Conservation (phyloP, 2,888 invertebrate species). For the Odontomyia ornata region DNA sequence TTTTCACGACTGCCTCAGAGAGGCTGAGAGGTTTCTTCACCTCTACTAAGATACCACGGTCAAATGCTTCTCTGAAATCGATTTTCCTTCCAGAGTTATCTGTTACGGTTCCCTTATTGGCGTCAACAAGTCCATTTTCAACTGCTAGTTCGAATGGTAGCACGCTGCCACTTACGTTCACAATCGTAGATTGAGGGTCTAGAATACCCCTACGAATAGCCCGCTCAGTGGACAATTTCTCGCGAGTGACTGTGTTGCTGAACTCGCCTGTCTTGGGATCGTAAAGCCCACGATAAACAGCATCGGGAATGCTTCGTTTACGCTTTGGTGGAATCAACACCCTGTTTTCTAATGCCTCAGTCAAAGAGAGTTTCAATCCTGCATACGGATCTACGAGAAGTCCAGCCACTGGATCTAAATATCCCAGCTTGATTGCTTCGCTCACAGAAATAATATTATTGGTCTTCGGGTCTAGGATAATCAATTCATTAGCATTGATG, state of each 20-base stretch:
- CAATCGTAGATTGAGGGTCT: constrained; percentile 86
- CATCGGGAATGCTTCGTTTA: constrained; percentile 85
- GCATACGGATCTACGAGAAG: constrained; percentile 78
- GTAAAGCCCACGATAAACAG: constrained; percentile 90
- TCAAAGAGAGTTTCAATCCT: constrained; percentile 78
- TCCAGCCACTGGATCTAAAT: constrained; percentile 83
- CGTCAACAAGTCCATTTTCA: constrained; percentile 78
- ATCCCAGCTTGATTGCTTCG: constrained; percentile 79
- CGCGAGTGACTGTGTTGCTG: constrained; percentile 80
- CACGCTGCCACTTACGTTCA: constrained; percentile 81
- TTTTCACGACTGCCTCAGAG: constrained; percentile 82
- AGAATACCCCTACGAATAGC: constrained; percentile 86
- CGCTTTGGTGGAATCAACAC: constrained; percentile 83
- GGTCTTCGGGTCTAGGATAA: constrained; percentile 81
- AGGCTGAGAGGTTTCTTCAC: constrained; percentile 82
- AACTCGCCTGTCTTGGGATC: constrained; percentile 86
- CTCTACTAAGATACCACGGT: constrained; percentile 83
- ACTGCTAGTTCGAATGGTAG: constrained; percentile 86
- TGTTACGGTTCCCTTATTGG: constrained; percentile 75
- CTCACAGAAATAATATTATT: constrained; percentile 81
- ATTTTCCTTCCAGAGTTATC: constrained; percentile 71
- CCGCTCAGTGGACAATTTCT: constrained; percentile 80
- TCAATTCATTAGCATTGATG: constrained; percentile 79
- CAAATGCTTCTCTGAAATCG: constrained; percentile 86
- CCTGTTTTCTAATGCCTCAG: constrained; percentile 85